A percentile compares a stretch with the other conserved stretches of the same genome.
These are phyloP conservation scores for Axis porcinus DNA, from an alignment of 2,113 vertebrate genomes.

Conservation along the genomic window DNA sequence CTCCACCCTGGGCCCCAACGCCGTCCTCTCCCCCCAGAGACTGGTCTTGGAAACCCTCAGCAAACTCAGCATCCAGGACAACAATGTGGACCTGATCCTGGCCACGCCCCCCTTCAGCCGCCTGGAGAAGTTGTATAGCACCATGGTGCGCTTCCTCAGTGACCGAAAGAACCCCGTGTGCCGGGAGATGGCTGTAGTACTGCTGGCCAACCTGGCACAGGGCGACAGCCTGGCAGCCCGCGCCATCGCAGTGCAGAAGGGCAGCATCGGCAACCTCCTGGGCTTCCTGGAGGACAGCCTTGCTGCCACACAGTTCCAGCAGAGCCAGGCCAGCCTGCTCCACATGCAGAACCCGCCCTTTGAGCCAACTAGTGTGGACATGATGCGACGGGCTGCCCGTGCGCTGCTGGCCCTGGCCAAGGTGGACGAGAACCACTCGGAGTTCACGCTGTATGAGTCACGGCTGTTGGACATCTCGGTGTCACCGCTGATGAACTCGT, in stretches of 20 bases:
- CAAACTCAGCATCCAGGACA: slow-evolving; percentile 99
- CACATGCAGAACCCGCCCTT: slow-evolving; percentile 97
- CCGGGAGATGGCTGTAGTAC: slow-evolving; percentile 99
- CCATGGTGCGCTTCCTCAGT: slow-evolving; percentile 96
- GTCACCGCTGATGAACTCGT: slow-evolving; percentile 98
- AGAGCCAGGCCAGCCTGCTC: slow-evolving; percentile 94
- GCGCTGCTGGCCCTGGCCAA: slow-evolving; percentile 97
- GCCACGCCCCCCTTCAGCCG: slow-evolving; percentile 96
- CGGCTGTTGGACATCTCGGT: slow-evolving; percentile 99
- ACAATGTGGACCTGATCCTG: slow-evolving; percentile 99
- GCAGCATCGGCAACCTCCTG: slow-evolving; percentile 96
- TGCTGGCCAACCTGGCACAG: slow-evolving; percentile 98
- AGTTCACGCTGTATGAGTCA: slow-evolving; percentile 99
- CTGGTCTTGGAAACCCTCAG: slow-evolving; percentile 99
- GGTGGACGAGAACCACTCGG: slow-evolving; percentile 99
- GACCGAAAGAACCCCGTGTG: slow-evolving; percentile 98
- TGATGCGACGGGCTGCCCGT: slow-evolving; percentile 98
- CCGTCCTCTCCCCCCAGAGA: slow-evolving; percentile 97
- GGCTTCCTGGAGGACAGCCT: slow-evolving; percentile 99
- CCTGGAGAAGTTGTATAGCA: slow-evolving; percentile 96
- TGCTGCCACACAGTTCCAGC: slow-evolving; percentile 97
- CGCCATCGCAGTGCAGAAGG: slow-evolving; percentile 97
- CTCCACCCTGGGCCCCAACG: slow-evolving; percentile 93
- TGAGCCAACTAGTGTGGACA: slow-evolving; percentile 98
- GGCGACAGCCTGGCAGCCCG: slow-evolving; percentile 96